These are phyloP conservation scores for Petrosia ficiformis DNA, from an alignment of 37 sponge, comb jelly and placozoan species.

Conservation along the genomic window DNA sequence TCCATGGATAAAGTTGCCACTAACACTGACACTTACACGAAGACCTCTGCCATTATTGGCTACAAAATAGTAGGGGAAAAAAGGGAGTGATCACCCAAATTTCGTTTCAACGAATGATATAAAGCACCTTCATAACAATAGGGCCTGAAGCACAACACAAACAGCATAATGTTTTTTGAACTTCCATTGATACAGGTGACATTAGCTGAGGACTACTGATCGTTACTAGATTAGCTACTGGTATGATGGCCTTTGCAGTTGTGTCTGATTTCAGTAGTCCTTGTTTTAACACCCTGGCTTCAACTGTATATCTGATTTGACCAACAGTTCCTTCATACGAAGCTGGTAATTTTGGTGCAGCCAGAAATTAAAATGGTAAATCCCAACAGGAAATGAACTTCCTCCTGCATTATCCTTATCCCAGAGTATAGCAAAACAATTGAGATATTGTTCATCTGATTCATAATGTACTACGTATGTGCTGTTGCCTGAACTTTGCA, in stretches of 20 bases:
- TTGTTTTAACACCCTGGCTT: conserved; percentile 31
- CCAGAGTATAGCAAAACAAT: conserved; percentile 26
- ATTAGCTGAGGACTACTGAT: conserved; percentile 35
- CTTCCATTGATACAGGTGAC: conserved; percentile 10
- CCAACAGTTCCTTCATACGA: conserved; percentile 29
- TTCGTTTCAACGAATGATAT: too few species aligned
- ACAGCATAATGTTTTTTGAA: conserved; percentile 60
- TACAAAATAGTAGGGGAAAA: too few species aligned
- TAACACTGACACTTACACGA: too few species aligned
- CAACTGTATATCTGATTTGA: conserved; percentile 46
- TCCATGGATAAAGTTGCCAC: too few species aligned
- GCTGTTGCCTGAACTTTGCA: conserved; percentile 44
- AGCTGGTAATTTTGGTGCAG: not conserved
- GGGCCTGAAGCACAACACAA: conserved; percentile 75
- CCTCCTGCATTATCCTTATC: conserved; percentile 12
- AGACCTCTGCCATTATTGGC: too few species aligned
- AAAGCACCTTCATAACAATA: conserved; percentile 41
- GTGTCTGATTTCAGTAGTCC: conserved; percentile 54
- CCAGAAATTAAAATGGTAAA: conserved; percentile 33
- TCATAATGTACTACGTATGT: conserved; percentile 21
- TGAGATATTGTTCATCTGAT: conserved; percentile 21
- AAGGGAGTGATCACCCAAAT: too few species aligned
- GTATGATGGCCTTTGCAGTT: not conserved
- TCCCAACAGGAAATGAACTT: conserved; percentile 25
- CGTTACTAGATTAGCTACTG: conserved; percentile 37